Evolutionary conservation across 2,113 vertebrate genomes (phyloP).

Genomic region (Panthera uncia): DNA sequence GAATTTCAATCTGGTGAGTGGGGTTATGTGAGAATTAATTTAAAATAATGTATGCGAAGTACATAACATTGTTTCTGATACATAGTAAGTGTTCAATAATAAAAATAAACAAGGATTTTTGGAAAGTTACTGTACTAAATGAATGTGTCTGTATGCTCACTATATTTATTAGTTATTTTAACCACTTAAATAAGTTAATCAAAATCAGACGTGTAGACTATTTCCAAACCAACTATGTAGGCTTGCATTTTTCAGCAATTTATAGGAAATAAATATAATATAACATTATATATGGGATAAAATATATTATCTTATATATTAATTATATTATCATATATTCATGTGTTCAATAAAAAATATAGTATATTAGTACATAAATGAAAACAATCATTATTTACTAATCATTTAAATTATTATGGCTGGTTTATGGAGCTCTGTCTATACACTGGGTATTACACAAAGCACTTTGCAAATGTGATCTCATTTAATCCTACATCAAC

Average conservation of each 20-base stretch:
- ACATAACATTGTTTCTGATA: neutral
- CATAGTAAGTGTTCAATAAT: neutral
- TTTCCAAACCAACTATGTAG: neutral
- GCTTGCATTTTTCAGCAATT: neutral
- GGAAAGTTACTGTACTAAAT: neutral
- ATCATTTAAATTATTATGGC: constrained; percentile 19
- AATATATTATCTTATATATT: neutral
- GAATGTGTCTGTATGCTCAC: neutral
- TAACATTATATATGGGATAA: neutral
- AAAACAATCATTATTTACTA: constrained; percentile 12
- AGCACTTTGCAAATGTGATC: neutral
- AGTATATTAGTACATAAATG: neutral
- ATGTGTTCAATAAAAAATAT: neutral
- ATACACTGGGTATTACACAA: neutral
- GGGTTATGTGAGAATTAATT: neutral
- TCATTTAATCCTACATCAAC: neutral
- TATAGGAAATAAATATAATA: neutral
- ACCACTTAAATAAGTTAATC: neutral
- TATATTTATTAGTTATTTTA: neutral
- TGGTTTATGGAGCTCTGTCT: neutral
- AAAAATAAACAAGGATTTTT: neutral
- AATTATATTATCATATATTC: neutral
- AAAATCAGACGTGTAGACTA: neutral
- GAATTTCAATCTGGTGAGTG: neutral
- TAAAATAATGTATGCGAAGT: neutral